These are phyloP conservation scores for Laterallus jamaicensis DNA, from an alignment of 2,113 vertebrate species.

Conservation along the genomic window DNA sequence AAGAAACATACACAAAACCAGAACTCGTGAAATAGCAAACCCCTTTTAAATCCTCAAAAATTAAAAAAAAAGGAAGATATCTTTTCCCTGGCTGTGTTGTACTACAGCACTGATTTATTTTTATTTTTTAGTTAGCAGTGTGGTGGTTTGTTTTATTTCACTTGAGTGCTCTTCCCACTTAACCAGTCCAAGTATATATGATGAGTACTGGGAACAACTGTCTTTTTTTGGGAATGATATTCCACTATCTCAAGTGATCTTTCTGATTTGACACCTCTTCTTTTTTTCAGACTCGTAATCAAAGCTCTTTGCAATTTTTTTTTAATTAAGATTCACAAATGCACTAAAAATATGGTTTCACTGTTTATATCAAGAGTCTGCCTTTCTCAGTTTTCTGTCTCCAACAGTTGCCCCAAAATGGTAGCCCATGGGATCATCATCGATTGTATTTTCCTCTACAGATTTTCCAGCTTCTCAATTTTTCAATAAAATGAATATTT, in stretches of 20 bases:
- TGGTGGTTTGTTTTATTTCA: background rate
- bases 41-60: background rate
- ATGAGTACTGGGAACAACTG: background rate
- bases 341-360: background rate
- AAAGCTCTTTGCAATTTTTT: background rate
- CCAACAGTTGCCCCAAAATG: background rate
- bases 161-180: background rate
- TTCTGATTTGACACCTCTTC: background rate
- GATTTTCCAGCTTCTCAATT: background rate
- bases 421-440: accelerated
- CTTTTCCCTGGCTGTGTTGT: background rate
- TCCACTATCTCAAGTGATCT: background rate
- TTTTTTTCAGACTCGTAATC: background rate
- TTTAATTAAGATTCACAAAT: background rate
- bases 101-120: background rate
- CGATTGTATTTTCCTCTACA: background rate
- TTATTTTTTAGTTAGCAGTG: background rate
- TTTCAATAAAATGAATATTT: background rate
- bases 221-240: background rate
- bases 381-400: background rate
- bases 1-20: background rate
- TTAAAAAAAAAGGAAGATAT: background rate
- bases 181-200: background rate
- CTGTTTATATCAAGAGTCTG: background rate
- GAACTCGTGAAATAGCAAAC: background rate